These are phyloP conservation scores for Eupelmus urozonus DNA, from an alignment of 2,888 invertebrate species.

Conservation along the genomic window DNA sequence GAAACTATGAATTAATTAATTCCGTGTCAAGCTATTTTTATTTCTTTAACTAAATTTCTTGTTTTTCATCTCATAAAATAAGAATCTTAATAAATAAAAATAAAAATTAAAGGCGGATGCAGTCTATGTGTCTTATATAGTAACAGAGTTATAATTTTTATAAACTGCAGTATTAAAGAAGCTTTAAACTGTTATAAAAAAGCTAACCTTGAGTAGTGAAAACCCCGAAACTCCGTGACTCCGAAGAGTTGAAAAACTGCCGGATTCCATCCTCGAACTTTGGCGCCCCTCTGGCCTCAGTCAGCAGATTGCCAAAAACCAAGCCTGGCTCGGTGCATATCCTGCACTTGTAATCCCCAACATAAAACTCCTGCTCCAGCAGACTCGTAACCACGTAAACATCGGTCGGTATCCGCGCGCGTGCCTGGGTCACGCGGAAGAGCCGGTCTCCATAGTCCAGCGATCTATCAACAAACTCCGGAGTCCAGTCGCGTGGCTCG, in stretches of 20 bases:
- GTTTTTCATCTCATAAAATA: too few species aligned
- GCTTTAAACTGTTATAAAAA: neutral
- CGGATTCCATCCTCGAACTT: conserved; percentile 72
- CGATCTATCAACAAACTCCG: conserved; percentile 64
- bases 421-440: conserved; percentile 65
- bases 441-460: conserved; percentile 70
- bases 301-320: conserved; percentile 68
- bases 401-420: conserved; percentile 62
- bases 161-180: neutral
- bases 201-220: conserved; percentile 78
- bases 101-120: too few species aligned
- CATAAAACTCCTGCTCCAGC: conserved; percentile 70
- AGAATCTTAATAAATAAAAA: too few species aligned
- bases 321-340: conserved; percentile 67
- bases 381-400: conserved; percentile 65
- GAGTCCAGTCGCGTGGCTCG: conserved; percentile 68
- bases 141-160: too few species aligned
- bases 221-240: conserved; percentile 76
- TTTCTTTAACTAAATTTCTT: too few species aligned
- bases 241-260: conserved; percentile 73
- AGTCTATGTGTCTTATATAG: too few species aligned
- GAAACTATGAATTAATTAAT: too few species aligned
- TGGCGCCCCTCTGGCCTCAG: conserved; percentile 67
- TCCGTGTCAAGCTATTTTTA: too few species aligned
- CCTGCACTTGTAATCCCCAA: conserved; percentile 68